These are phyloP conservation scores for Hemicrepidius hirtus DNA, from an alignment of 2,888 invertebrate species.

Conservation along the genomic window DNA sequence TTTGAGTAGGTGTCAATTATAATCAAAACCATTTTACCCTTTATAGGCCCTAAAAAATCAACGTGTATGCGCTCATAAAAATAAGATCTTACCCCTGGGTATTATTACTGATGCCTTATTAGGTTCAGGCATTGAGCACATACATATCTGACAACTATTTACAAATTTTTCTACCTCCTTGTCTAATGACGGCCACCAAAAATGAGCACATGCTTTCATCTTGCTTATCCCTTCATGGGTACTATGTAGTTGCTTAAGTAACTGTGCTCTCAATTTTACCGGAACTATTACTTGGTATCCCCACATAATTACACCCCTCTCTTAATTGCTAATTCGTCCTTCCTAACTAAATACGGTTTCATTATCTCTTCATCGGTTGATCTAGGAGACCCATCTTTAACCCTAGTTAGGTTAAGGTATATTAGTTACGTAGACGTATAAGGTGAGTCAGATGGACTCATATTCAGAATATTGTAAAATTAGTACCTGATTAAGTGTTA, in stretches of 20 bases:
- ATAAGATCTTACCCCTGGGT: too few relatives aligned
- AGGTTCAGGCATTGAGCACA: too few relatives aligned
- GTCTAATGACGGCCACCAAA: constrained; percentile 61
- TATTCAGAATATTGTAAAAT: too few relatives aligned
- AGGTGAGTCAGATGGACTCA: too few relatives aligned
- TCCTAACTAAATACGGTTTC: constrained; percentile 26
- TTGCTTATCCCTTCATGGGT: constrained; percentile 53
- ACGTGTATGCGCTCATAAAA: constrained; percentile 2
- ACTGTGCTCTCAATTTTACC: constrained; percentile 32
- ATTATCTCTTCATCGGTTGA: constrained; percentile 3
- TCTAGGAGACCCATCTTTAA: constrained; percentile 20
- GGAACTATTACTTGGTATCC: constrained; percentile 48
- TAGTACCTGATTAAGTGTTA: too few relatives aligned
- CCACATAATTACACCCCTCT: constrained; percentile 49
- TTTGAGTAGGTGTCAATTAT: constrained; percentile 24
- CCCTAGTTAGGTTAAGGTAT: too few relatives aligned
- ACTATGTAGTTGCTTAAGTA: constrained; percentile 53
- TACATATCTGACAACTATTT: too few relatives aligned
- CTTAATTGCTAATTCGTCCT: constrained; percentile 38
- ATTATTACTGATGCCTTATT: too few relatives aligned
- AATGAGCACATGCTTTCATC: constrained; percentile 60
- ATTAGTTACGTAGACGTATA: too few relatives aligned
- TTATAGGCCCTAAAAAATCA: constrained; percentile 9
- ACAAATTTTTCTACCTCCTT: constrained; percentile 57
- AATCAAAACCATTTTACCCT: constrained; percentile 6